A percentile compares a stretch with the other conserved stretches of the same genome.
phyloP scores from a whole-genome alignment of 2,113 vertebrate genomes.

The Telmatochromis sp. region DNA sequence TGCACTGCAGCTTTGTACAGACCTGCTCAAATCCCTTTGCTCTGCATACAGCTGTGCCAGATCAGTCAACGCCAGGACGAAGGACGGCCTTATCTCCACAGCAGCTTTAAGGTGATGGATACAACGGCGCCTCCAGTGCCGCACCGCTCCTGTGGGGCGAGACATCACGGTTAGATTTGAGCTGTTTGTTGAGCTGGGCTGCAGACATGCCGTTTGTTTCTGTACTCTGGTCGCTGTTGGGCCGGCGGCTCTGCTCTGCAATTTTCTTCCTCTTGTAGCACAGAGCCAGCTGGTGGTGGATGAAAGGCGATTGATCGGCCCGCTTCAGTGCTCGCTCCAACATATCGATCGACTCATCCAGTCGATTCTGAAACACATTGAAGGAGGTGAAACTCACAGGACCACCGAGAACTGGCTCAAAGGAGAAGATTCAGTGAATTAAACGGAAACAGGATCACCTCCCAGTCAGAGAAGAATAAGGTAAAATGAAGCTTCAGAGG shows the following conservation, averaged over 20 bases:
- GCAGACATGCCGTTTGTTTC: fast-evolving
- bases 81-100: neutral
- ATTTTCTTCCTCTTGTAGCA: neutral
- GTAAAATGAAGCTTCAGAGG: neutral
- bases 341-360: neutral
- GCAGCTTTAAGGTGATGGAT: neutral
- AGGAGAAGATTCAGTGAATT: fast-evolving
- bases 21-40: neutral
- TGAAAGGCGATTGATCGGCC: neutral
- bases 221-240: neutral
- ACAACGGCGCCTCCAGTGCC: neutral
- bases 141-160: neutral
- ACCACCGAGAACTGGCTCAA: neutral
- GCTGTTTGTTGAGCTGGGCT: fast-evolving
- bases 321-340: neutral
- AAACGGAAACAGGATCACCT: neutral
- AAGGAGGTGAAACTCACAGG: neutral
- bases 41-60: neutral
- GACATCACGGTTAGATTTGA: neutral
- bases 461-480: neutral
- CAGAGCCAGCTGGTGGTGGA: neutral
- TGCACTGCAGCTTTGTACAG: neutral
- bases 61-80: neutral
- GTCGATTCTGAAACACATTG: neutral
- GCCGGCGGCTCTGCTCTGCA: neutral